A percentile compares a stretch with the other conserved stretches of the same genome.
Conservation (phyloP, 2,797 vertebrate genomes). For the Dipus sagitta region DNA sequence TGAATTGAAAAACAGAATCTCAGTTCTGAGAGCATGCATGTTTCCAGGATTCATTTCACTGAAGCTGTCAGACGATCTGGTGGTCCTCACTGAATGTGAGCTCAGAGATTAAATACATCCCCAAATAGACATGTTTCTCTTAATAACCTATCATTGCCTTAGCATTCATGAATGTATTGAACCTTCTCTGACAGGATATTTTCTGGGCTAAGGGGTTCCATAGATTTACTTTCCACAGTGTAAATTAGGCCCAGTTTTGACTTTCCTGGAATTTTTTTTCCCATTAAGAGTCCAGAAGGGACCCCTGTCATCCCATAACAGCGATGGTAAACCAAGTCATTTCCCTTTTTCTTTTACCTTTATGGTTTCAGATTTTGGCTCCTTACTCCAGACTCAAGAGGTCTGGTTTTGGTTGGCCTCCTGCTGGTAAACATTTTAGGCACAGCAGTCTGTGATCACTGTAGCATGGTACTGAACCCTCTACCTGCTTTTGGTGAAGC, state of each 20-base stretch:
- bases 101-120: constrained; percentile 59
- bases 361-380: constrained; percentile 44
- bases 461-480: neutral
- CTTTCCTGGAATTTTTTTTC: constrained; percentile 49
- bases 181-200: constrained; percentile 58
- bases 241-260: constrained; percentile 57
- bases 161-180: constrained; percentile 34
- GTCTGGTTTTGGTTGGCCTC: neutral
- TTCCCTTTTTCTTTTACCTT: constrained; percentile 25
- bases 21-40: constrained; percentile 19
- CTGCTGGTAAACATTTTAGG: constrained; percentile 43
- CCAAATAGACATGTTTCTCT: constrained; percentile 37
- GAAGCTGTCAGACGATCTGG: constrained; percentile 41
- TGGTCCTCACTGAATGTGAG: constrained; percentile 60
- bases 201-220: constrained; percentile 56
- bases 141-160: constrained; percentile 57
- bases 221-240: constrained; percentile 61
- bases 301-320: neutral
- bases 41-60: constrained; percentile 48
- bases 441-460: neutral
- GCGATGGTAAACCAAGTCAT: constrained; percentile 10
- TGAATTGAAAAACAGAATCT: constrained; percentile 44
- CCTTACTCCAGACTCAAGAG: constrained; percentile 13
- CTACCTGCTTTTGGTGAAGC: neutral
- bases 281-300: constrained; percentile 15